Conservation (phyloP, 2,113 vertebrate species). For the Sphyrna mokarran region DNA sequence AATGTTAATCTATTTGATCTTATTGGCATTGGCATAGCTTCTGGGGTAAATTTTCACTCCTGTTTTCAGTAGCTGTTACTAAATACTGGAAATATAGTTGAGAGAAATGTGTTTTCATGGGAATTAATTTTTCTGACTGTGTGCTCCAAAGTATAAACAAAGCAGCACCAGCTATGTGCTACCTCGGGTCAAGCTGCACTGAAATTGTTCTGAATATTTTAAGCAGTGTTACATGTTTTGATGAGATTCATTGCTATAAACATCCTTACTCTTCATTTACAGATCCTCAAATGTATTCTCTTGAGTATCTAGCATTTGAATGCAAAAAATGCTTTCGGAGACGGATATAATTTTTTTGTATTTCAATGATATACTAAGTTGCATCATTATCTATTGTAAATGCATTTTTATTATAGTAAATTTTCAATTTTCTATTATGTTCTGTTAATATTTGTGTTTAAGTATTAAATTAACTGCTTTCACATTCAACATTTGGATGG, state of each 20-base stretch:
- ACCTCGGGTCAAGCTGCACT: neutral
- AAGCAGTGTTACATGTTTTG: neutral
- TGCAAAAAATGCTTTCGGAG: neutral
- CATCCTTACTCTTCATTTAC: neutral
- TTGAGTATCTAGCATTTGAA: neutral
- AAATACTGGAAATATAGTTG: neutral
- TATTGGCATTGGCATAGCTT: neutral
- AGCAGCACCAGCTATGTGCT: neutral
- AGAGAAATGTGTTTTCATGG: neutral
- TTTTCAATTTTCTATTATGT: neutral
- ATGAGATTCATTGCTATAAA: neutral
- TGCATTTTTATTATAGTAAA: neutral
- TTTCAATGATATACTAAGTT: neutral
- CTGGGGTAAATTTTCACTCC: neutral
- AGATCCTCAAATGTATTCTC: neutral
- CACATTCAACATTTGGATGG: neutral
- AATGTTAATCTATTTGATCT: neutral
- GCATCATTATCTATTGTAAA: neutral
- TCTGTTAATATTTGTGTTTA: neutral
- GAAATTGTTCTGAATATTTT: neutral
- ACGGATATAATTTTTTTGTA: neutral
- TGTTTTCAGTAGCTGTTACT: neutral
- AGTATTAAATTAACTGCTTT: neutral
- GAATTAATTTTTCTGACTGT: neutral
- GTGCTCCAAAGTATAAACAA: neutral